Evolutionary conservation across 2,888 invertebrate genomes (phyloP).

Genomic region (Phymatocera aterrima): DNA sequence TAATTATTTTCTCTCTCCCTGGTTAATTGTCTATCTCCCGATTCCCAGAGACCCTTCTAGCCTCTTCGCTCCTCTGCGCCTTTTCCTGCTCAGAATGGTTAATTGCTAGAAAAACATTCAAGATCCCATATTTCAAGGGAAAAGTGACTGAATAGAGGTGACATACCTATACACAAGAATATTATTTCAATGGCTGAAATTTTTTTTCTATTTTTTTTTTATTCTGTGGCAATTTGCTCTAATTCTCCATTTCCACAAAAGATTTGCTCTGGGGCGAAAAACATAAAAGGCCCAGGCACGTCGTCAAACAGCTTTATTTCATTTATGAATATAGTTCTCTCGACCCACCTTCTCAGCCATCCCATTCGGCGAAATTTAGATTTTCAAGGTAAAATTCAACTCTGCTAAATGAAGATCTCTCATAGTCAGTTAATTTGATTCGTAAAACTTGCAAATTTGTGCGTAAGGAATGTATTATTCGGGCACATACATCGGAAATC

Average conservation of each 20-base stretch:
- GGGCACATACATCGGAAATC: no score
- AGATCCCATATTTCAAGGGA: background rate
- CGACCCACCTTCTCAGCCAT: background rate
- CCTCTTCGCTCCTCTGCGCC: background rate
- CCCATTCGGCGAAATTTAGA: no score
- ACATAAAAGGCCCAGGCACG: background rate
- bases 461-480: no score
- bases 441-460: background rate
- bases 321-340: background rate
- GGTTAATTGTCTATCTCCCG: slow-evolving; percentile 13
- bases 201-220: background rate
- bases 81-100: slow-evolving; percentile 19
- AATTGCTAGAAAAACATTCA: slow-evolving; percentile 33
- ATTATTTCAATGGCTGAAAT: slow-evolving; percentile 14
- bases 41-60: slow-evolving; percentile 1
- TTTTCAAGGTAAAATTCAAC: no score
- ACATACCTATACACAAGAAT: background rate
- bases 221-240: background rate
- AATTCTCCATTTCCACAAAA: background rate
- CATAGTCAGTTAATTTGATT: background rate
- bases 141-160: background rate
- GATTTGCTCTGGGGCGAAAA: background rate
- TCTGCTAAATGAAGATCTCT: background rate
- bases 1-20: slow-evolving; percentile 37
- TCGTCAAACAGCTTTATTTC: background rate